Percentiles rank a stretch among this genome's conserved stretches.
Conservation (phyloP, 2,888 invertebrate genomes). For the Deilephila porcellus region DNA sequence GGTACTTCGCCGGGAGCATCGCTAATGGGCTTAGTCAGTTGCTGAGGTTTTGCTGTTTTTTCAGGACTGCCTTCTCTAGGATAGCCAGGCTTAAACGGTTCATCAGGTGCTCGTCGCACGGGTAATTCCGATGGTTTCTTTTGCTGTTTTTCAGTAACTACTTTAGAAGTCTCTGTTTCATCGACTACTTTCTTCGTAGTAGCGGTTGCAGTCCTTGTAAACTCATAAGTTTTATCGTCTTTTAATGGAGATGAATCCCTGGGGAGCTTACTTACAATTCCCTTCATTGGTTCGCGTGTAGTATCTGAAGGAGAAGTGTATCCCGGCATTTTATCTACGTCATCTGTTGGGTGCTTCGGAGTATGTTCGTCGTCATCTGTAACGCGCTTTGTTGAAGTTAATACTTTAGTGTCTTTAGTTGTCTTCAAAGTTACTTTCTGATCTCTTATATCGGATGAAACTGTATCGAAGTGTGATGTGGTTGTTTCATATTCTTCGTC, state of each 20-base stretch:
- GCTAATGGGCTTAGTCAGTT: slow-evolving; percentile 31
- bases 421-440: not conserved
- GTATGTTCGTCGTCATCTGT: not conserved
- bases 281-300: not conserved
- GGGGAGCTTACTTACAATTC: not conserved
- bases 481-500: slow-evolving; percentile 4
- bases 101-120: not conserved
- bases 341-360: not conserved
- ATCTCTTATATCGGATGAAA: not conserved
- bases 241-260: not conserved
- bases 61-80: slow-evolving; percentile 36
- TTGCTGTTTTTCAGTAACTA: not conserved
- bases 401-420: not conserved
- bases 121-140: not conserved
- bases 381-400: not conserved
- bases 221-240: not conserved
- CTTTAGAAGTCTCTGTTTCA: not conserved
- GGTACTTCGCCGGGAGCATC: not conserved
- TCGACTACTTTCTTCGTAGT: not conserved
- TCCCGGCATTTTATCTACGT: not conserved
- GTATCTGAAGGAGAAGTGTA: not conserved
- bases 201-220: not conserved
- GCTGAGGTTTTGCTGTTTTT: slow-evolving; percentile 32
- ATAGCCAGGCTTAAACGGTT: not conserved
- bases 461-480: not conserved